Base-by-base conservation (phyloP, 2,888 invertebrate species). In the Thereva nobilitata region DNA sequence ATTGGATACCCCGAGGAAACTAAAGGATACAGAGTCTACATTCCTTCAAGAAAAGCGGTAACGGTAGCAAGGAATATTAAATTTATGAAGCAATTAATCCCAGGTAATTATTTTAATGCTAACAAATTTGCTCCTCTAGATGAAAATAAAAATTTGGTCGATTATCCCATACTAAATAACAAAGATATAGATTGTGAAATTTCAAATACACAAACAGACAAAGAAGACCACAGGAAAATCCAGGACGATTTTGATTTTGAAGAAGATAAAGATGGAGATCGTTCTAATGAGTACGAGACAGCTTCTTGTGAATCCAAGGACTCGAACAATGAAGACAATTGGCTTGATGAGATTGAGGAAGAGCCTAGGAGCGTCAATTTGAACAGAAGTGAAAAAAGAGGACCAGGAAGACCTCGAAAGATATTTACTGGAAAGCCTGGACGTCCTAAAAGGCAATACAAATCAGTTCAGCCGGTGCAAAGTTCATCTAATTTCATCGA, bases 341-440 rank as follows among this genome's bases (percentile, higher is more conserved):
- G 50, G 50, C 7, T 50, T 34, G 50, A 50, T 50, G 50, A 49
- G 4, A n/a, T 49, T n/a, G 12, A 49, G n/a, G n/a, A n/a, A n/a
- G 49, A 49, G 10, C 4, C 12, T 10, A 5, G n/a, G n/a, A n/a
- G n/a, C n/a, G n/a, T n/a, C n/a, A n/a, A n/a, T n/a, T n/a, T n/a
- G n/a, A n/a, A n/a, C n/a, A n/a, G n/a, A n/a, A n/a, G n/a, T n/a
- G n/a, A n/a, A n/a, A n/a, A n/a, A n/a, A n/a, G n/a, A n/a, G 35
- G 35, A 23, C 59, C n/a, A 8, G 71, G 70, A 12, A 63, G 70
- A 64, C 68, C 71, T 41, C 66, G 42, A 54, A 8, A 70, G 5
- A 12, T 71, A 23, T 61, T 70, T 12, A 68, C 63, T n/a, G 71
- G 70, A 23, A 56, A 44, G 47, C 68, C 55, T 54, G 71, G 70